A percentile compares a stretch with the other conserved stretches of the same genome.
These are phyloP conservation scores for Ciconia maguari DNA, from an alignment of 2,113 vertebrate genomes.

Conservation along the genomic window DNA sequence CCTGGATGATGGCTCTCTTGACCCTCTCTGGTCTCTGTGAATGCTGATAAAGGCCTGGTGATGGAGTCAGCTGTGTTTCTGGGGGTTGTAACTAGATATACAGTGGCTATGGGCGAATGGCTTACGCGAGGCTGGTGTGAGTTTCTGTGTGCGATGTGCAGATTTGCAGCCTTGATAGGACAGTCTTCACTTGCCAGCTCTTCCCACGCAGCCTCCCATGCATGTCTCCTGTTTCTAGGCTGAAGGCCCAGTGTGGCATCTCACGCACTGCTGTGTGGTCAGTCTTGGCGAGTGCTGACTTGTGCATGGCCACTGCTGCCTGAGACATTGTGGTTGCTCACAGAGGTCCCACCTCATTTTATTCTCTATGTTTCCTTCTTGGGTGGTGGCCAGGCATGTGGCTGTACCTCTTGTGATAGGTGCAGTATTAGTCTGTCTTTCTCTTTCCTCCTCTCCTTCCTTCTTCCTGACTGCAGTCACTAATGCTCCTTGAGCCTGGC, in stretches of 20 bases:
- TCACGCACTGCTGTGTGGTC: background rate
- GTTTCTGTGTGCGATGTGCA: background rate
- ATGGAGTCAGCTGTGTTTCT: background rate
- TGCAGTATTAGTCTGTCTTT: background rate
- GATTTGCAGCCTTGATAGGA: background rate
- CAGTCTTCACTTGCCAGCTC: background rate
- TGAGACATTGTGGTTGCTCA: background rate
- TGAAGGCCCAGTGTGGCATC: background rate
- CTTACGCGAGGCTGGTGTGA: background rate
- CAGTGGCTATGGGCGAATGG: background rate
- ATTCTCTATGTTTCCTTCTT: background rate
- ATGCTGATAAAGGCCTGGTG: background rate
- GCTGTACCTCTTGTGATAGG: background rate
- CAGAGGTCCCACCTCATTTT: background rate
- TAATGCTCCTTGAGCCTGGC: background rate
- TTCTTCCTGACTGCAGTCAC: background rate
- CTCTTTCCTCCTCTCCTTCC: background rate
- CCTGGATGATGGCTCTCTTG: slow-evolving; percentile 36
- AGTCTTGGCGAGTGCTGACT: background rate
- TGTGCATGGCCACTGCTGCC: background rate
- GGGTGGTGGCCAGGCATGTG: background rate
- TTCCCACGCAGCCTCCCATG: background rate
- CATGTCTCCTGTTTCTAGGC: background rate
- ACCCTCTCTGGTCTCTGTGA: slow-evolving; percentile 34
- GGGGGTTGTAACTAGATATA: background rate